These are phyloP conservation scores for Coptodon bakossiorum DNA, from an alignment of 2,113 vertebrate species.

Conservation along the genomic window DNA sequence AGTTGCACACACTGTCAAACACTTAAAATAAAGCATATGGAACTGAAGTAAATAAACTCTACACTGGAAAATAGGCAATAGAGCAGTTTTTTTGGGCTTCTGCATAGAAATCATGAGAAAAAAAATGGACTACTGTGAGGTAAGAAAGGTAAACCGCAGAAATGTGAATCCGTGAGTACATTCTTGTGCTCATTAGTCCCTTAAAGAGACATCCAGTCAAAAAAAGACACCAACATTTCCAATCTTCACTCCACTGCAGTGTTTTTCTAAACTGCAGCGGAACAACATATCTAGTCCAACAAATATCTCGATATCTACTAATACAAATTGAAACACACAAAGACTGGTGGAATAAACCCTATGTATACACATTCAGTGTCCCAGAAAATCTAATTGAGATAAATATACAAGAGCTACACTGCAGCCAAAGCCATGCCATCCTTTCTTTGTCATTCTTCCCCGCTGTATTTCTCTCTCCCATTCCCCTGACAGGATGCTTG, in stretches of 20 bases:
- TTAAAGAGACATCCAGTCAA: background rate
- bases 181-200: background rate
- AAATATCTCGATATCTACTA: background rate
- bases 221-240: background rate
- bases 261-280: background rate
- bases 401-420: conserved; percentile 21
- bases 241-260: background rate
- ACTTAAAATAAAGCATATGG: background rate
- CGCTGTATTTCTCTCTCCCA: background rate
- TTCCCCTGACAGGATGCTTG: conserved; percentile 12
- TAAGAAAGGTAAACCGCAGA: background rate
- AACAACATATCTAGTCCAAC: background rate
- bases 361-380: background rate
- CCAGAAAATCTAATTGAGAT: conserved; percentile 33
- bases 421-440: background rate
- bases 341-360: background rate
- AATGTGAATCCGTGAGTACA: background rate
- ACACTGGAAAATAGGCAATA: background rate
- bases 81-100: background rate
- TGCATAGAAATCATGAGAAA: background rate
- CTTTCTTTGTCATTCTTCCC: background rate
- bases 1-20: background rate
- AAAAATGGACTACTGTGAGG: background rate
- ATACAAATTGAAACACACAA: background rate
- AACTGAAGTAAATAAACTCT: background rate